These are phyloP conservation scores for Mythimna lalbum DNA, from an alignment of 2,888 invertebrate species.

Conservation along the genomic window DNA sequence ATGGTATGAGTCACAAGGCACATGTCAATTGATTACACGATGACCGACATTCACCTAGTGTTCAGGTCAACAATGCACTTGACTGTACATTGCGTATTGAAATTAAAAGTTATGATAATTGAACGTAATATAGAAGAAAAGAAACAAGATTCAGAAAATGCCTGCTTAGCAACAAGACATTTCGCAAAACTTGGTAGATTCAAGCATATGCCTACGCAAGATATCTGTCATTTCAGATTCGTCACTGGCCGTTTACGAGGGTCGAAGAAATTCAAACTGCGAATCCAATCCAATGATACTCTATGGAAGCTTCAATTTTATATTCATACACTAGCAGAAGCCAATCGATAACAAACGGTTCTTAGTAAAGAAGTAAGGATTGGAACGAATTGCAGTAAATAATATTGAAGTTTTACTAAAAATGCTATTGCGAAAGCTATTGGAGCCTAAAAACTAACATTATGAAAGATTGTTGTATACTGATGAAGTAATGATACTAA, in stretches of 20 bases:
- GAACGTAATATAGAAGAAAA: conserved; percentile 3
- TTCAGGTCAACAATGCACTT: conserved; percentile 56
- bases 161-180: conserved; percentile 37
- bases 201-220: conserved; percentile 3
- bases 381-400: conserved; percentile 42
- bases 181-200: conserved; percentile 24
- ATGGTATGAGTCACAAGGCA: conserved; percentile 79
- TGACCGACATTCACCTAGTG: conserved; percentile 67
- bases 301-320: conserved; percentile 48
- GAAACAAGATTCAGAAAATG: not conserved
- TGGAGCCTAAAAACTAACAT: conserved; percentile 6
- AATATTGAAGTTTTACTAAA: not conserved
- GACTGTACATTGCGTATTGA: conserved; percentile 35
- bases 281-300: conserved; percentile 47
- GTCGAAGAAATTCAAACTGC: conserved; percentile 53
- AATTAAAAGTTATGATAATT: conserved; percentile 22
- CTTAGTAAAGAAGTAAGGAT: conserved; percentile 39
- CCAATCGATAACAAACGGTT: conserved; percentile 61
- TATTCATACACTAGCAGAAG: conserved; percentile 58
- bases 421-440: conserved; percentile 38
- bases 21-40: conserved; percentile 81
- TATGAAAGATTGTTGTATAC: not conserved
- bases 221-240: conserved; percentile 56
- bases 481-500: not conserved
- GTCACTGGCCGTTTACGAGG: conserved; percentile 48